Conservation (phyloP, 1,140 invertebrate species). For the Monochamus saltuarius region DNA sequence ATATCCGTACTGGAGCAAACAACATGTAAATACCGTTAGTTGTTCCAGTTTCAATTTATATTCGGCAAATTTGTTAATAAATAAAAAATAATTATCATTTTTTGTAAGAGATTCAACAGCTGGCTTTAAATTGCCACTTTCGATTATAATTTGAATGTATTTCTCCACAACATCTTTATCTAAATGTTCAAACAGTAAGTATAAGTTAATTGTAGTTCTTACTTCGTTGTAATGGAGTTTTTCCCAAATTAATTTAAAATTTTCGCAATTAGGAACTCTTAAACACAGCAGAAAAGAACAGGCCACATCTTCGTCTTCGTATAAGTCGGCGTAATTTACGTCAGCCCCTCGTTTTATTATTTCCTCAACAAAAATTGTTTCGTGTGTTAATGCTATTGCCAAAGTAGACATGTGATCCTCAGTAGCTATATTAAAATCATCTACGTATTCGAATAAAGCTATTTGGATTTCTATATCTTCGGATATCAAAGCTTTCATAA, state of each 20-base stretch:
- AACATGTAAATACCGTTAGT: slow-evolving; percentile 17
- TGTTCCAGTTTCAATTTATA: background rate
- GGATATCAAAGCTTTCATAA: slow-evolving; percentile 27
- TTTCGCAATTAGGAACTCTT: slow-evolving; percentile 14
- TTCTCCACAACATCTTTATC: slow-evolving; percentile 1
- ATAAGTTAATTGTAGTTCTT: slow-evolving; percentile 6
- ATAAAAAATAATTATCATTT: slow-evolving; percentile 9
- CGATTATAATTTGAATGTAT: slow-evolving; percentile 17
- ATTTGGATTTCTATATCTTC: slow-evolving; percentile 18
- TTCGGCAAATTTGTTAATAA: background rate
- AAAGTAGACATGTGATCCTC: slow-evolving; percentile 13
- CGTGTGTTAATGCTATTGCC: slow-evolving; percentile 20
- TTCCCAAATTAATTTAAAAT: slow-evolving; percentile 29
- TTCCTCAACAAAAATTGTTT: slow-evolving; percentile 18
- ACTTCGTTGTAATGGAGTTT: slow-evolving; percentile 15
- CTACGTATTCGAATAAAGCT: slow-evolving; percentile 28
- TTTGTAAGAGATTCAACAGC: slow-evolving; percentile 16
- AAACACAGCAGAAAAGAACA: slow-evolving; percentile 20
- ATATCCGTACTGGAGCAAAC: slow-evolving; percentile 18
- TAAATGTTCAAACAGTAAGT: background rate
- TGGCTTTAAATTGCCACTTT: slow-evolving; percentile 10
- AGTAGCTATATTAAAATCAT: slow-evolving; percentile 25
- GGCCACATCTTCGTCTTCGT: slow-evolving; percentile 6
- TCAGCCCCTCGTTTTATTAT: slow-evolving; percentile 27
- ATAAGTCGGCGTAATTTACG: slow-evolving; percentile 13